Percentiles rank a stretch among this genome's conserved stretches.
Evolutionary conservation across 1,140 invertebrate species (phyloP).

Genomic region (Drosophila sproati): DNA sequence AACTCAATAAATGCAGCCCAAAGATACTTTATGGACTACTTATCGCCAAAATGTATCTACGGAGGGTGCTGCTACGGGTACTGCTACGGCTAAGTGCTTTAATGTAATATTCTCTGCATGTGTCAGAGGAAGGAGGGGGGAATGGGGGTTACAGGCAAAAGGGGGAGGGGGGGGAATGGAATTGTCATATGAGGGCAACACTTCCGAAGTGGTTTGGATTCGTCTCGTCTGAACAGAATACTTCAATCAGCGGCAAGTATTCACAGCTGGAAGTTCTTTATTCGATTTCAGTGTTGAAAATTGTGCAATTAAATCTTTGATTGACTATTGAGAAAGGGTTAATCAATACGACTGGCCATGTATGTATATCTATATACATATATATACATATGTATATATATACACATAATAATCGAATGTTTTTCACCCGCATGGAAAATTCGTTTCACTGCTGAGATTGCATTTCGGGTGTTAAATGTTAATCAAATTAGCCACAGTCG

Average conservation of each 20-base stretch:
- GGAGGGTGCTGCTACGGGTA: conserved; percentile 38
- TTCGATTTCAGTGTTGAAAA: conserved; percentile 40
- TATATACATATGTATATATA: conserved; percentile 1
- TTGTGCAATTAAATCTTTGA: conserved; percentile 52
- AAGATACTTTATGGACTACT: conserved; percentile 68
- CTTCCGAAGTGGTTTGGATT: not conserved
- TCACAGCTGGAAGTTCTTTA: conserved; percentile 32
- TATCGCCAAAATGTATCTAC: conserved; percentile 70
- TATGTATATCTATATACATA: not conserved
- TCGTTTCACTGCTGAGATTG: conserved; percentile 16
- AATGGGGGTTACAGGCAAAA: not conserved
- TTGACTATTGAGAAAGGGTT: conserved; percentile 61
- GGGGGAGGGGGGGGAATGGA: not conserved
- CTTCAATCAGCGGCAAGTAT: conserved; percentile 49
- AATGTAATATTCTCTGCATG: conserved; percentile 21
- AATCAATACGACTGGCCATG: conserved; percentile 39
- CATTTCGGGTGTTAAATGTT: conserved; percentile 41
- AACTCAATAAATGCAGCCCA: conserved; percentile 51
- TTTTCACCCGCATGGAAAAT: conserved; percentile 53
- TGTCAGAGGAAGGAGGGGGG: not conserved
- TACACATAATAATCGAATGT: conserved; percentile 10
- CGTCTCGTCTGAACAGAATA: conserved; percentile 17
- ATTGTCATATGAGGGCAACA: conserved; percentile 47
- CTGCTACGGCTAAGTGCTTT: conserved; percentile 22
- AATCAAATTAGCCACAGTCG: conserved; percentile 68